phyloP scores from a whole-genome alignment of 2,113 vertebrate species.

The Galemys pyrenaicus region DNA sequence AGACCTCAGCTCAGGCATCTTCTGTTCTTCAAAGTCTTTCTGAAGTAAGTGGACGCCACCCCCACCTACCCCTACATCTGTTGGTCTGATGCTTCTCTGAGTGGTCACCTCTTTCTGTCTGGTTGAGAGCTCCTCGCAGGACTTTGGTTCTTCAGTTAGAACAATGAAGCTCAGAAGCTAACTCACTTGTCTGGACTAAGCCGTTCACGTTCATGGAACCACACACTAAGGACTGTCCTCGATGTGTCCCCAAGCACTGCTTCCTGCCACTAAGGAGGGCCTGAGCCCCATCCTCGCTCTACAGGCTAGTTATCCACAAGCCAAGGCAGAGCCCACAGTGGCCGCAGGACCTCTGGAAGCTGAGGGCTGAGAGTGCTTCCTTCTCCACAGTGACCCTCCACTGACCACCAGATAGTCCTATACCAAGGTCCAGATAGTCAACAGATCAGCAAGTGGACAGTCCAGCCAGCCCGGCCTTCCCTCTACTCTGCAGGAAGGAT shows the following conservation, averaged over 20 bases:
- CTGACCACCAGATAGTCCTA: background rate
- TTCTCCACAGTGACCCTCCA: background rate
- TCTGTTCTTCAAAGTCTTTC: background rate
- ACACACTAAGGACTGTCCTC: too few relatives aligned
- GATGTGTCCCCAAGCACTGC: rapidly evolving
- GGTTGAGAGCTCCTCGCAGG: too few relatives aligned
- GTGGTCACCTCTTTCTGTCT: too few relatives aligned
- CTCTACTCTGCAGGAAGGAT: background rate
- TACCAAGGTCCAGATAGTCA: background rate
- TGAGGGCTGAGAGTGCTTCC: background rate
- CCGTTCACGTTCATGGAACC: background rate
- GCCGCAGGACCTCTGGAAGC: rapidly evolving
- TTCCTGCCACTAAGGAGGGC: too few relatives aligned
- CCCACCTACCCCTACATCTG: too few relatives aligned
- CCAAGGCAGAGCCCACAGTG: rapidly evolving
- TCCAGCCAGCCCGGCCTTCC: too few relatives aligned
- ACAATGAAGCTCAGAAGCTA: background rate
- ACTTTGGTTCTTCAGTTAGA: background rate
- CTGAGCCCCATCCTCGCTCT: rapidly evolving
- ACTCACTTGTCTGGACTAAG: background rate
- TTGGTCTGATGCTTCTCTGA: too few relatives aligned
- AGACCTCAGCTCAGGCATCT: background rate
- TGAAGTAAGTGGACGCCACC: background rate
- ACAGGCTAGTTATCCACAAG: too few relatives aligned
- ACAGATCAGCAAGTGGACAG: background rate